Conservation (phyloP, 2,888 invertebrate genomes). For the Schrankia costaestrigalis region DNA sequence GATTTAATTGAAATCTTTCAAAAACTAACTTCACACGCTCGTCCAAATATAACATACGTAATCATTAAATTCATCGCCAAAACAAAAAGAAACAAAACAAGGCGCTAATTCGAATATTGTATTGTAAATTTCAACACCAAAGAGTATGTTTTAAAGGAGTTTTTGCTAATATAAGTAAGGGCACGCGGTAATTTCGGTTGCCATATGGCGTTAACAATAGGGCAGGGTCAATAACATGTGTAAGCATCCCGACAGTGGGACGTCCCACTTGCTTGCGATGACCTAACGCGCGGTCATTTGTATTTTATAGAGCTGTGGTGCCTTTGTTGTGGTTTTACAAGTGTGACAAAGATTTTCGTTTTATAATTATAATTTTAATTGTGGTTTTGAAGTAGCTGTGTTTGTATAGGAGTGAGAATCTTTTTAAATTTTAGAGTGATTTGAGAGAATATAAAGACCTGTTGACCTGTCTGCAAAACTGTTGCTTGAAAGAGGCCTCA, state of each 20-base stretch:
- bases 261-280: constrained; percentile 67
- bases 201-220: constrained; percentile 75
- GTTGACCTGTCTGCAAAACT: no score
- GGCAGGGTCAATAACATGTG: constrained; percentile 76
- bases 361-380: no score
- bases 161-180: constrained; percentile 54
- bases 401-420: no score
- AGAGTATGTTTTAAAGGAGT: constrained; percentile 27
- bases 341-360: constrained; percentile 5
- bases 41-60: constrained; percentile 8
- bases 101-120: constrained; percentile 37
- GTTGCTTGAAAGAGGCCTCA: no score
- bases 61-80: constrained; percentile 11
- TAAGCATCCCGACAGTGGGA: constrained; percentile 65
- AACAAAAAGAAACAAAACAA: constrained; percentile 27
- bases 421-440: no score
- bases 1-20: not conserved
- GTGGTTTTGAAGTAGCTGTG: no score
- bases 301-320: constrained; percentile 50
- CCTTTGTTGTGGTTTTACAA: constrained; percentile 4
- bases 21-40: not conserved
- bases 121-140: constrained; percentile 29
- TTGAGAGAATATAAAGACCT: no score
- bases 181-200: constrained; percentile 56
- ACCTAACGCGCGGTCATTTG: constrained; percentile 45